These are phyloP conservation scores for Chaitophorus viminalis DNA, from an alignment of 2,888 invertebrate genomes.

Conservation along the genomic window DNA sequence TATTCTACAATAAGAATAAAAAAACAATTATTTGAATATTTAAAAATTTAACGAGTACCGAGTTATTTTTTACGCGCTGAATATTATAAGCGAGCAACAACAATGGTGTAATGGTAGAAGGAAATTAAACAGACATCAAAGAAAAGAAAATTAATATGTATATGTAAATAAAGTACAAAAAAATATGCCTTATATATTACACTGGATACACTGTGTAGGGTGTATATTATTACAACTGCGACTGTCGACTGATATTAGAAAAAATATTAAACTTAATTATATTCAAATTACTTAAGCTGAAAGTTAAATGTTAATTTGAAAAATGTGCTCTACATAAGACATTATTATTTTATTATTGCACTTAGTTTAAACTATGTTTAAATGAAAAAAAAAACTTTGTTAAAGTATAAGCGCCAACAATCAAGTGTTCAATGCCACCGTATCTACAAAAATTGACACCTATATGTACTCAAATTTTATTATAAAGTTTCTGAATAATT, in stretches of 20 bases:
- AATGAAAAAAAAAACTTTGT: no score
- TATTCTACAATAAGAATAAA: conserved; percentile 6
- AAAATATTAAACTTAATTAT: neutral
- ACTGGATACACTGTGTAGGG: neutral
- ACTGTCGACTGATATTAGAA: neutral
- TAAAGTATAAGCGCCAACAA: no score
- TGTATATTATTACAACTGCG: neutral
- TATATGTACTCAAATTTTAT: no score
- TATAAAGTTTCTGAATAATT: no score
- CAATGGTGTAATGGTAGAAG: conserved; percentile 23
- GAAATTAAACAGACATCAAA: conserved; percentile 50
- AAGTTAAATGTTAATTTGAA: no score
- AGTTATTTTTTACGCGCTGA: conserved; percentile 2
- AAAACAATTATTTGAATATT: conserved; percentile 43
- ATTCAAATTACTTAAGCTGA: no score
- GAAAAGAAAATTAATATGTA: conserved; percentile 16
- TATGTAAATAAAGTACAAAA: neutral
- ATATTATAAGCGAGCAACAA: conserved; percentile 22
- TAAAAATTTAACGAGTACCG: conserved; percentile 40
- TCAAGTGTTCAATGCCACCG: no score
- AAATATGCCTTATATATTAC: neutral
- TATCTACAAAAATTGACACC: no score
- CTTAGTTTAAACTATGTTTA: no score
- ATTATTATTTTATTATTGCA: no score
- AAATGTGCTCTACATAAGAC: no score